Conservation (phyloP, 2,113 vertebrate species). For the Mobula birostris region DNA sequence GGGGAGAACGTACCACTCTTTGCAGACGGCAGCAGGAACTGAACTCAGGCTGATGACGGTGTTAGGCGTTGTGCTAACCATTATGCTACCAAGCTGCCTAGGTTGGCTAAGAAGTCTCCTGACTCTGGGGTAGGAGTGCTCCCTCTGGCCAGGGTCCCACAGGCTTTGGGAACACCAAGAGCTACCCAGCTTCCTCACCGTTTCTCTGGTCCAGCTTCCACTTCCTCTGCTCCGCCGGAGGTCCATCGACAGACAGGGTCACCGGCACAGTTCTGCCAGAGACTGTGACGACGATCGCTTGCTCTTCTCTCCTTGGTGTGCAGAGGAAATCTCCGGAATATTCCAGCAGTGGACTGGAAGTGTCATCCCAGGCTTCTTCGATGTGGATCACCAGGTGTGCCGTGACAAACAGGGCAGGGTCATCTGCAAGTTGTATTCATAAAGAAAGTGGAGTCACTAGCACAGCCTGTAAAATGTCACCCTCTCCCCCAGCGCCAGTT, state of each 20-base stretch:
- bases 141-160: not conserved
- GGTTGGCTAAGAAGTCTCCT: too few relatives aligned
- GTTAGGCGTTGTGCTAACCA: too few relatives aligned
- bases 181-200: slow-evolving; percentile 49
- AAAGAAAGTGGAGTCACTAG: not conserved
- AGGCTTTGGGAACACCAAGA: not conserved
- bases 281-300: slow-evolving; percentile 64
- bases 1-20: too few relatives aligned
- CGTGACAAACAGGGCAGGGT: slow-evolving; percentile 59
- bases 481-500: too few relatives aligned
- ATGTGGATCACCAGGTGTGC: slow-evolving; percentile 65
- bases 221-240: slow-evolving; percentile 59
- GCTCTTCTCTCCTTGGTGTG: slow-evolving; percentile 64
- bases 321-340: slow-evolving; percentile 56
- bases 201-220: slow-evolving; percentile 71
- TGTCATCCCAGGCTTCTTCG: slow-evolving; percentile 47
- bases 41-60: too few relatives aligned
- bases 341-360: not conserved
- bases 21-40: too few relatives aligned
- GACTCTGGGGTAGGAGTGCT: too few relatives aligned
- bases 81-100: too few relatives aligned
- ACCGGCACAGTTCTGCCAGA: slow-evolving; percentile 59
- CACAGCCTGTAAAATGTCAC: too few relatives aligned
- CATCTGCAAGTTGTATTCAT: slow-evolving; percentile 47
- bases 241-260: slow-evolving; percentile 64